Conservation (phyloP, 1,140 invertebrate species). For the Metaphire vulgaris region DNA sequence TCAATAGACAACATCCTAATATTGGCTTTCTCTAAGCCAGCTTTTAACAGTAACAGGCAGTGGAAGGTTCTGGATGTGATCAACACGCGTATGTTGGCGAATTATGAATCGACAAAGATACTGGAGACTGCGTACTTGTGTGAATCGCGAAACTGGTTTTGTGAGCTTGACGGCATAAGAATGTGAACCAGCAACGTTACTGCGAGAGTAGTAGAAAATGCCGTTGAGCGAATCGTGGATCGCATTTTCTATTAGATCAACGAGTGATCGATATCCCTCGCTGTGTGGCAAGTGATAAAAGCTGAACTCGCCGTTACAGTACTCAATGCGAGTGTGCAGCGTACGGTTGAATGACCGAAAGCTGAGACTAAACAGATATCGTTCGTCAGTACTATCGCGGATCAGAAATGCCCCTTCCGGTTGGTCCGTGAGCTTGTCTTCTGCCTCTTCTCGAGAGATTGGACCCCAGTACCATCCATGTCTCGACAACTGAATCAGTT, state of each 20-base stretch:
- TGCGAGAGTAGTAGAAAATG: constrained; percentile 12
- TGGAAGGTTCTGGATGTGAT: constrained; percentile 22
- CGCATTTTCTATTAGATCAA: constrained; percentile 17
- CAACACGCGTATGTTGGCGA: neutral
- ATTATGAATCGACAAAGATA: constrained; percentile 25
- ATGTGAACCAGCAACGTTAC: neutral
- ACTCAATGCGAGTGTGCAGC: constrained; percentile 27
- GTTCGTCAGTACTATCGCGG: constrained; percentile 22
- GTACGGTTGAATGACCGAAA: constrained; percentile 22
- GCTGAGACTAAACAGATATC: constrained; percentile 25
- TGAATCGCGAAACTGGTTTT: constrained; percentile 27
- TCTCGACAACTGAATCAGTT: constrained; percentile 54
- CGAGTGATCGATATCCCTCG: constrained; percentile 1
- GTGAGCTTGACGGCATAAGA: constrained; percentile 1
- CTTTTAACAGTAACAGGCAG: constrained; percentile 13
- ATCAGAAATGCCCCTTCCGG: constrained; percentile 28
- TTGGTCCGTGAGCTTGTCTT: constrained; percentile 14
- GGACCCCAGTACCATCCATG: constrained; percentile 52
- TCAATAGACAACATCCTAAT: too few relatives aligned
- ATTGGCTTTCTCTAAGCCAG: constrained; percentile 8
- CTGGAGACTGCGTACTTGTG: constrained; percentile 5
- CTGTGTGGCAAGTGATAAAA: neutral
- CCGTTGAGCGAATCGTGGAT: constrained; percentile 15
- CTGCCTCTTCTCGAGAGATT: constrained; percentile 17
- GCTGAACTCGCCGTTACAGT: constrained; percentile 22